Conservation (phyloP, 2,888 invertebrate species). For the Sinelater perroti region DNA sequence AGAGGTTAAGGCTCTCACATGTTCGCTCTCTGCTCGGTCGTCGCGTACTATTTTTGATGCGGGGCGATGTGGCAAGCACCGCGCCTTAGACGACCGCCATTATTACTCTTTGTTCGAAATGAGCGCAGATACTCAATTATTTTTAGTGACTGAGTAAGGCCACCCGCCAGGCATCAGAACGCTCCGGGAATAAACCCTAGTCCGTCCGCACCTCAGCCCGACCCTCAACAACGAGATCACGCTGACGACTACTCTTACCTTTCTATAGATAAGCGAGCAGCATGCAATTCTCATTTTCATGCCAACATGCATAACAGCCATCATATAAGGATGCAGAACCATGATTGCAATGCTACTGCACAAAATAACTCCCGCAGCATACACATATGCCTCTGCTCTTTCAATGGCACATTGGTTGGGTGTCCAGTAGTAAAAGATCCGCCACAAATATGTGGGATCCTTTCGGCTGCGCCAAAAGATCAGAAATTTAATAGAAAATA, state of each 20-base stretch:
- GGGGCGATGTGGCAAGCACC: no score
- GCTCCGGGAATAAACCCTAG: no score
- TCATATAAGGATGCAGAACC: constrained; percentile 76
- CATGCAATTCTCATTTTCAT: constrained; percentile 78
- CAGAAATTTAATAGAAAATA: background rate
- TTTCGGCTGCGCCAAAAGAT: constrained; percentile 45
- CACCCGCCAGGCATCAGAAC: no score
- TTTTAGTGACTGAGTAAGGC: no score
- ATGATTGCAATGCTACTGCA: constrained; percentile 69
- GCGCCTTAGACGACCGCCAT: no score
- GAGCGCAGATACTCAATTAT: no score
- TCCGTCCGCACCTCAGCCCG: no score
- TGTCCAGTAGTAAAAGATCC: constrained; percentile 56
- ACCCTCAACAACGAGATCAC: no score
- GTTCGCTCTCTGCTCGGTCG: no score
- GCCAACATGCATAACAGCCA: constrained; percentile 72
- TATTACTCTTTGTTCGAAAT: no score
- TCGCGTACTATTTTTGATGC: no score
- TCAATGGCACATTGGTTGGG: constrained; percentile 51
- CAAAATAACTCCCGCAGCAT: constrained; percentile 66
- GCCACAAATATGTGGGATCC: constrained; percentile 53
- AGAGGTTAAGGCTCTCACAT: no score
- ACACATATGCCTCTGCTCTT: constrained; percentile 65
- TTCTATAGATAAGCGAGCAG: constrained; percentile 78
- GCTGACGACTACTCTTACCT: constrained; percentile 62